phyloP scores from a whole-genome alignment of 2,888 invertebrate species.

The Lymantria monacha region DNA sequence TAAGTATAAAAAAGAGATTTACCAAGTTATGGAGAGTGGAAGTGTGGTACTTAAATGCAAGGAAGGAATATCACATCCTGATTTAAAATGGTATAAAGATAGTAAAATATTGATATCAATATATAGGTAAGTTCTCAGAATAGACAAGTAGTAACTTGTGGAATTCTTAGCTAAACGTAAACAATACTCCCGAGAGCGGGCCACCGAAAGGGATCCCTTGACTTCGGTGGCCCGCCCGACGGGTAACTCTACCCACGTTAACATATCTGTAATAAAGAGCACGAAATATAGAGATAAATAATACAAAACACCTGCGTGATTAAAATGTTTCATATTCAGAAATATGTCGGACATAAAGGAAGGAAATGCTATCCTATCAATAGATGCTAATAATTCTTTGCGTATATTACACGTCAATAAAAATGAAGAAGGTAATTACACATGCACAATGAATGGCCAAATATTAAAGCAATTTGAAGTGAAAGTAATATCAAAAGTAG shows the following conservation, averaged over 20 bases:
- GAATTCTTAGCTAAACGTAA: neutral
- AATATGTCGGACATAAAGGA: slow-evolving; percentile 42
- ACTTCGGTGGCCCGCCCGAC: too few species aligned
- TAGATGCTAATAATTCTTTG: slow-evolving; percentile 81
- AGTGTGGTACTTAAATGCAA: slow-evolving; percentile 80
- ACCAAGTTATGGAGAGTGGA: slow-evolving; percentile 73
- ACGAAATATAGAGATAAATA: too few species aligned
- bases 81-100: slow-evolving; percentile 81
- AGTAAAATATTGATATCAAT: slow-evolving; percentile 62
- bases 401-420: slow-evolving; percentile 82
- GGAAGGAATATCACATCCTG: slow-evolving; percentile 72
- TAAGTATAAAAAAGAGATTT: slow-evolving; percentile 37
- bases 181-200: too few species aligned
- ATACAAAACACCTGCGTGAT: too few species aligned
- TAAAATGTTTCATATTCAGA: slow-evolving; percentile 5
- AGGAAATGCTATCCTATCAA: slow-evolving; percentile 68
- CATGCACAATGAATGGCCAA: slow-evolving; percentile 84
- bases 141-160: neutral
- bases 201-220: too few species aligned
- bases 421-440: slow-evolving; percentile 86
- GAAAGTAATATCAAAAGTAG: slow-evolving; percentile 73
- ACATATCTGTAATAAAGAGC: too few species aligned
- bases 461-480: slow-evolving; percentile 77
- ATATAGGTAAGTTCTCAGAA: slow-evolving; percentile 26
- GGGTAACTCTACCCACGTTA: too few species aligned